Conservation (phyloP, 2,888 invertebrate species). For the Drosophila anomalata region DNA sequence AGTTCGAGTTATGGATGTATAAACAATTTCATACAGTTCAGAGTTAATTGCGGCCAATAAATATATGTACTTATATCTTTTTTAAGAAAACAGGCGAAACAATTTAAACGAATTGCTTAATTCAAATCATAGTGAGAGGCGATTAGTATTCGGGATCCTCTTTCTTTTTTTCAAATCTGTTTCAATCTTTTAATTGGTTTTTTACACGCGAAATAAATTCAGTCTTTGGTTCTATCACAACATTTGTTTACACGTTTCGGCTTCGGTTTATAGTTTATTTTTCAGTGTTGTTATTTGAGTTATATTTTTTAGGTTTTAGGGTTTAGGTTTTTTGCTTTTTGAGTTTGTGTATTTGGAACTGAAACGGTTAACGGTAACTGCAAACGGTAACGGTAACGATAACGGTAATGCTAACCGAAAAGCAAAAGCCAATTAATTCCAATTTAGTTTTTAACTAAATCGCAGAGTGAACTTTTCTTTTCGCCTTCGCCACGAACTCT, state of each 20-base stretch:
- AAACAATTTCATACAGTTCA: constrained; percentile 29
- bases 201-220: constrained; percentile 83
- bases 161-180: constrained; percentile 19
- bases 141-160: constrained; percentile 17
- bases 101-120: constrained; percentile 35
- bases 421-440: constrained; percentile 64
- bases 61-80: constrained; percentile 51
- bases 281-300: constrained; percentile 24
- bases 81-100: constrained; percentile 43
- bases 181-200: constrained; percentile 58
- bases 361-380: constrained; percentile 56
- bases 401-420: constrained; percentile 53
- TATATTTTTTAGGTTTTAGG: background rate
- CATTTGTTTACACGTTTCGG: constrained; percentile 84
- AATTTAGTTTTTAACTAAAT: constrained; percentile 74
- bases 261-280: constrained; percentile 43
- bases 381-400: constrained; percentile 39
- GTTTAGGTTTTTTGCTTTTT: constrained; percentile 35
- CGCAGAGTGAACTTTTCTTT: constrained; percentile 55
- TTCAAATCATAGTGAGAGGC: constrained; percentile 42
- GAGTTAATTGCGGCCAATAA: constrained; percentile 63
- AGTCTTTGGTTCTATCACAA: constrained; percentile 85
- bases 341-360: constrained; percentile 52
- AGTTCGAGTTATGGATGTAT: constrained; percentile 46
- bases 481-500: constrained; percentile 13